Evolutionary conservation across 2,113 vertebrate genomes (phyloP).

Genomic region (Dendrocopos noguchii): DNA sequence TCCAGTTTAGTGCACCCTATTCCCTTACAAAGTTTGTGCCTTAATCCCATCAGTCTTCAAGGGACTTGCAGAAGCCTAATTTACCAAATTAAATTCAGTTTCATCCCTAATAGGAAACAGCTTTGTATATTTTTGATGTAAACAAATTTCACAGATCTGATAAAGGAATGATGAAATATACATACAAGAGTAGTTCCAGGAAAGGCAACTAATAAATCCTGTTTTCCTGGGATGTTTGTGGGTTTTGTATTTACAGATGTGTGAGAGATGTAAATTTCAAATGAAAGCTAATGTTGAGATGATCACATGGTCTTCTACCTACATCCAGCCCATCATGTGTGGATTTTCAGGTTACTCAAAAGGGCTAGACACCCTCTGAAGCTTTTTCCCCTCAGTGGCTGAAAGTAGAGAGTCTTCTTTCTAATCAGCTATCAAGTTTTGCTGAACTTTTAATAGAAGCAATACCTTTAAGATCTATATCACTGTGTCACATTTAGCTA

Average conservation of each 20-base stretch:
- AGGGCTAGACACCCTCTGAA: neutral
- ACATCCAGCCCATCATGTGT: neutral
- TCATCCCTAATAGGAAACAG: neutral
- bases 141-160: constrained; percentile 1
- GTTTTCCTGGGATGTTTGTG: neutral
- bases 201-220: neutral
- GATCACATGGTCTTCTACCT: neutral
- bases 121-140: neutral
- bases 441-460: neutral
- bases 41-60: neutral
- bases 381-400: neutral
- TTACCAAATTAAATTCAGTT: neutral
- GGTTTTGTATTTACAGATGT: neutral
- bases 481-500: neutral
- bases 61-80: neutral
- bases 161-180: neutral
- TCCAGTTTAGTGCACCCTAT: neutral
- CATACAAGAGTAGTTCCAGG: neutral
- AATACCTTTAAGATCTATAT: neutral
- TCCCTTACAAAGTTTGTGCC: neutral
- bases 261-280: neutral
- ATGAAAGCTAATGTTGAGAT: neutral
- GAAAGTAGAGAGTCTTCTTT: neutral
- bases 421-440: neutral
- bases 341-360: neutral